Conservation (phyloP, 2,888 invertebrate species). For the Brachyptera risi region DNA sequence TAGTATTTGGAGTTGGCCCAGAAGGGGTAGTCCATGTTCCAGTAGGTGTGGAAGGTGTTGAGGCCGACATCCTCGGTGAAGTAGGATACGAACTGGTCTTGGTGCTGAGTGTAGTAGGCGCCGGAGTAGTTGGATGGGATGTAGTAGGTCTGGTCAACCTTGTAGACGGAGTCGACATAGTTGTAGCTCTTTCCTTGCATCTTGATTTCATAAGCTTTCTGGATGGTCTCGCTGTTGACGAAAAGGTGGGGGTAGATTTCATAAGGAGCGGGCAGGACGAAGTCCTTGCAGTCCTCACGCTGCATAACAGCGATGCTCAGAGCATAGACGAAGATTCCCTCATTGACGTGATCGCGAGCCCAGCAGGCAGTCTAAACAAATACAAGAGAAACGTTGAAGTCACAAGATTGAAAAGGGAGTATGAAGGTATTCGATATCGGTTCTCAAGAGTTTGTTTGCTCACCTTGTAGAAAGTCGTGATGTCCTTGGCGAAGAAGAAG, state of each 20-base stretch:
- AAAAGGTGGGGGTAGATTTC: conserved; percentile 63
- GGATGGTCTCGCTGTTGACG: conserved; percentile 56
- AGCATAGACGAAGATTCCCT: conserved; percentile 60
- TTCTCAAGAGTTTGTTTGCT: background rate
- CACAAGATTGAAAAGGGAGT: no score
- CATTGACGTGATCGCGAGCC: conserved; percentile 60
- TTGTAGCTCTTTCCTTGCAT: conserved; percentile 15
- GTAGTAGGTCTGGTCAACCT: conserved; percentile 23
- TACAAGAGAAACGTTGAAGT: background rate
- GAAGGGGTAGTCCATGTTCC: conserved; percentile 59
- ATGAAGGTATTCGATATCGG: background rate
- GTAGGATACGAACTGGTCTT: conserved; percentile 49
- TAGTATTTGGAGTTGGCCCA: conserved; percentile 53
- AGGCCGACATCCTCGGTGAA: conserved; percentile 67
- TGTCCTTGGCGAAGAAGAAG: conserved; percentile 58
- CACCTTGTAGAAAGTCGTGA: conserved; percentile 53
- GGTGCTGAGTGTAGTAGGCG: conserved; percentile 20
- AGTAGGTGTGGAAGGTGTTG: conserved; percentile 62
- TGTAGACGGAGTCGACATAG: conserved; percentile 10
- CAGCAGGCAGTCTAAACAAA: conserved; percentile 55
- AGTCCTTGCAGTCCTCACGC: conserved; percentile 53
- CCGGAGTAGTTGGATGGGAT: conserved; percentile 31
- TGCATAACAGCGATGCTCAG: conserved; percentile 57
- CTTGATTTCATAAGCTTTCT: conserved; percentile 43
- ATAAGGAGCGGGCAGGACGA: conserved; percentile 63